Conservation (phyloP, 2,888 invertebrate species). For the Dryadula phaetusa region DNA sequence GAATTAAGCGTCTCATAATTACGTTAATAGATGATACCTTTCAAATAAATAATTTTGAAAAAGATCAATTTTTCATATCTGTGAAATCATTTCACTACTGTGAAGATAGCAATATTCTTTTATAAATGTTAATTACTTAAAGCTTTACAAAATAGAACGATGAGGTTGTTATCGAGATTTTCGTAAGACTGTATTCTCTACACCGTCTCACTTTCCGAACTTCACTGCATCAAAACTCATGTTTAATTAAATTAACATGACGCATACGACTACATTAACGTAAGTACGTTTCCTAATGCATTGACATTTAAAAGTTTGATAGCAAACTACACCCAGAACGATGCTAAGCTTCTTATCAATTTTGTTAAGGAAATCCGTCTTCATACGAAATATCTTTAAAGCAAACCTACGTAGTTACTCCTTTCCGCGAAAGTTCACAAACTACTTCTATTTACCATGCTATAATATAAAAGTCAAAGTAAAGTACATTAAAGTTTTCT, state of each 20-base stretch:
- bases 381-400: neutral
- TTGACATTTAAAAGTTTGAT: neutral
- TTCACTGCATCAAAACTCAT: neutral
- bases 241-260: neutral
- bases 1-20: too few relatives aligned
- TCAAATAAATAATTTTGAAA: too few relatives aligned
- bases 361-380: neutral
- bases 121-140: too few relatives aligned
- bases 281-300: neutral
- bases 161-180: too few relatives aligned
- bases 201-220: neutral
- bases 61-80: too few relatives aligned
- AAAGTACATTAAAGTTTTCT: neutral
- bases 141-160: too few relatives aligned
- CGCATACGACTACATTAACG: neutral
- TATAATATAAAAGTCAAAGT: neutral
- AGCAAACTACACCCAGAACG: neutral
- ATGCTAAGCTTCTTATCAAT: conserved; percentile 18
- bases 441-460: conserved; percentile 1
- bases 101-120: too few relatives aligned
- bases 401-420: conserved; percentile 2
- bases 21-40: too few relatives aligned
- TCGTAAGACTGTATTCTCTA: too few relatives aligned
- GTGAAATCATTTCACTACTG: too few relatives aligned
- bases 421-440: neutral